Evolutionary conservation across 2,113 vertebrate genomes (phyloP), one percentile per base, ranked within the genome.

Genomic region (Garra rufa): DNA sequence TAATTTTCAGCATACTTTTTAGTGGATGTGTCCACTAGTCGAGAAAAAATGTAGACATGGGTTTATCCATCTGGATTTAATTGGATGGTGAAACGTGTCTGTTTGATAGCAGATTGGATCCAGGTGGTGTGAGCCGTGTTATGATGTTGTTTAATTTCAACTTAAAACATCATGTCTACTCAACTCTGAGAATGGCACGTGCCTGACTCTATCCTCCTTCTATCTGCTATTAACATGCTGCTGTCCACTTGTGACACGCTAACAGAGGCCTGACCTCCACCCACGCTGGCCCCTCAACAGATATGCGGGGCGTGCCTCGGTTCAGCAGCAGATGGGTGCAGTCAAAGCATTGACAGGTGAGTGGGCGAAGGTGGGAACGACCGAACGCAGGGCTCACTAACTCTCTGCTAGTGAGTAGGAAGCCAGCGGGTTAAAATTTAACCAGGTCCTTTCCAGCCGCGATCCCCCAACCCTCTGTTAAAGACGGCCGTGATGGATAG

Each of bases 371-470:
- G 38, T 88, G 93, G 91, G 89, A 85, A 76, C 70, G 43, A 50
- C 81, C 17, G 52, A 63, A 55, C 21, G 69, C 76, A 95, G 90
- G 85, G 26, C 38, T 83, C 76, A 24, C 81, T 86, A 57, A 19
- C 81, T 79, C 89, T 88, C 85, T 84, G 86, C 88, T 86, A 91
- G 88, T 90, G 92, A 91, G 93, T 93, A 91, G 93, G 93, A 93
- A 92, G 92, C 88, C 91, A 91, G 89, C 94, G 96, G 95, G 97
- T 98, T 97, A 97, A 98, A 97, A 91, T 97, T 99, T 99, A 98
- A 99, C 97, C 94, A 96, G 94, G 90, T 90, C 93, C 92, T 92
- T 87, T 87, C 91, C 90, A 89, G 91, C 90, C 89, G 88, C 87
- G 85, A 91, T 88, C 89, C 91, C 95, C 95, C 93, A 92, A 85